These are phyloP conservation scores for Agrotis exclamationis DNA, from an alignment of 2,888 invertebrate genomes.

Conservation along the genomic window DNA sequence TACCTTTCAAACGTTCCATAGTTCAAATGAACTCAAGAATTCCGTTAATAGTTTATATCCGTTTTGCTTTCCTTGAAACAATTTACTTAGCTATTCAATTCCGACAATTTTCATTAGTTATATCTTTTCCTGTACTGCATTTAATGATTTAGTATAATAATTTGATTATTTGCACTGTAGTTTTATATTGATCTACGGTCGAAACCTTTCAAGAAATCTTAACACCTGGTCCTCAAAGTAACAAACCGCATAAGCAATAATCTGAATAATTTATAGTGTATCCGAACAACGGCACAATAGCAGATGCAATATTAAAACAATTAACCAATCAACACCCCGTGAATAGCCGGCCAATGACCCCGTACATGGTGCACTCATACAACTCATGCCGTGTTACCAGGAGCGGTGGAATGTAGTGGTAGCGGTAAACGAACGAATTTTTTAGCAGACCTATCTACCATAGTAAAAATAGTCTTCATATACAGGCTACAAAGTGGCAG, in stretches of 20 bases:
- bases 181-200: not conserved
- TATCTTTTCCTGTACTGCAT: not conserved
- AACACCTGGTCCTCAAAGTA: not conserved
- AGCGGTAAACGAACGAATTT: slow-evolving; percentile 63
- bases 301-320: slow-evolving; percentile 66
- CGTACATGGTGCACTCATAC: slow-evolving; percentile 52
- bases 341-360: slow-evolving; percentile 57
- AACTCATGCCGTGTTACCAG: slow-evolving; percentile 54
- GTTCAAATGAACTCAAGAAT: slow-evolving; percentile 30
- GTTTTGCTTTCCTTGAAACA: slow-evolving; percentile 25
- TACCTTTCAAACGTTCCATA: not conserved
- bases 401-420: slow-evolving; percentile 65
- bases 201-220: not conserved
- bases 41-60: slow-evolving; percentile 45
- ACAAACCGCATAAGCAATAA: slow-evolving; percentile 10
- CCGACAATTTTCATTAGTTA: slow-evolving; percentile 17
- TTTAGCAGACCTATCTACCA: slow-evolving; percentile 31
- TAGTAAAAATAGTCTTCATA: slow-evolving; percentile 21
- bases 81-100: slow-evolving; percentile 11
- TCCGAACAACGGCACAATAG: slow-evolving; percentile 50
- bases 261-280: slow-evolving; percentile 33
- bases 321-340: slow-evolving; percentile 67
- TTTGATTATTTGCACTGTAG: not conserved
- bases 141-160: not conserved
- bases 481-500: slow-evolving; percentile 2